phyloP scores from a whole-genome alignment of 2,113 vertebrate species.

The Isichthys henryi region DNA sequence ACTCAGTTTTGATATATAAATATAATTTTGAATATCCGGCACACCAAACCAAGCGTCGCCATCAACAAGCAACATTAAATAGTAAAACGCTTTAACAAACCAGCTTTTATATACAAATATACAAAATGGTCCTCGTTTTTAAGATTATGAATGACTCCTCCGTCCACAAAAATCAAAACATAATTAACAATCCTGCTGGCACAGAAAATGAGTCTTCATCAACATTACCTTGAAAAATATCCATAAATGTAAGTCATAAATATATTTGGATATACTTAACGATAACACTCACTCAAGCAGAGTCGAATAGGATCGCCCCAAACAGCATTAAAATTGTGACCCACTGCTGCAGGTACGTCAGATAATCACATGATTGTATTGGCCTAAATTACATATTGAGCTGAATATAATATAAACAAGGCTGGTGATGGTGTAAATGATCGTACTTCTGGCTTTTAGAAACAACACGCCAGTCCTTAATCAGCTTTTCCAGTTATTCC shows the following conservation, averaged over 20 bases:
- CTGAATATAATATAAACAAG: background rate
- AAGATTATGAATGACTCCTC: slow-evolving; percentile 38
- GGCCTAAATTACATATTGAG: background rate
- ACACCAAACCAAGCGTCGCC: slow-evolving; percentile 54
- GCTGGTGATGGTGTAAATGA: background rate
- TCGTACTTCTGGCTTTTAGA: slow-evolving; percentile 17
- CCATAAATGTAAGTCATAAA: background rate
- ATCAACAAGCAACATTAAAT: slow-evolving; percentile 62
- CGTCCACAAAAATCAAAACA: background rate
- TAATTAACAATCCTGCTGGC: slow-evolving; percentile 9
- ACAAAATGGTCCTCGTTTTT: slow-evolving; percentile 67
- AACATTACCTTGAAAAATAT: background rate
- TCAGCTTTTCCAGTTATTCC: background rate
- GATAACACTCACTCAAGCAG: background rate
- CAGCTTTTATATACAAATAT: slow-evolving; percentile 64
- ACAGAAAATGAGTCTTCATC: background rate
- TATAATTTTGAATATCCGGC: slow-evolving; percentile 63
- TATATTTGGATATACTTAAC: background rate
- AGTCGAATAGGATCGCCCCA: background rate
- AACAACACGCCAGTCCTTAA: slow-evolving; percentile 7
- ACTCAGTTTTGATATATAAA: slow-evolving; percentile 64
- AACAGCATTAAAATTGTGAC: background rate
- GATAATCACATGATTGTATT: background rate
- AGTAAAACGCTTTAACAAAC: slow-evolving; percentile 42
- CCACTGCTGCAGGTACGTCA: background rate